Evolutionary conservation across 2,888 invertebrate species (phyloP).

Genomic region (Atethmia centrago): DNA sequence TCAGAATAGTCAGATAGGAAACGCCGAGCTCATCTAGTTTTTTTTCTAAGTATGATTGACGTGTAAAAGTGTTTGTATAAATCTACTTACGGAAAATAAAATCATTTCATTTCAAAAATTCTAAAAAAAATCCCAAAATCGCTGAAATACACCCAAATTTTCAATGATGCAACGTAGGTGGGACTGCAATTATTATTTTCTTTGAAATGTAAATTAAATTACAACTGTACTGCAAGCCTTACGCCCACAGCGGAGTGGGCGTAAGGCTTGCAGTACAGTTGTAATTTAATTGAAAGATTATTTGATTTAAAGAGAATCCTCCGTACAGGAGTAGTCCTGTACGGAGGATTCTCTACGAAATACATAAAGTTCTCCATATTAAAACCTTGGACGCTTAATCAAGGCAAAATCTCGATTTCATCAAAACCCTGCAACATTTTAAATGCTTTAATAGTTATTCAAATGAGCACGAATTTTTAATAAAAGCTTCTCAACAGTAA

Average conservation of each 20-base stretch:
- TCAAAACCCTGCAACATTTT: not conserved
- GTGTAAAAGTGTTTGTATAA: no score
- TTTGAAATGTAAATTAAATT: constrained; percentile 31
- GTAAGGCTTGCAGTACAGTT: no score
- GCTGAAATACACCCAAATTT: not conserved
- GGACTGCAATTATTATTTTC: not conserved
- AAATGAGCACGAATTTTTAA: not conserved
- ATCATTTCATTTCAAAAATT: no score
- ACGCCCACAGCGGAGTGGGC: not conserved
- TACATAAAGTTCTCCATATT: not conserved
- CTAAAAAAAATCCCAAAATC: not conserved
- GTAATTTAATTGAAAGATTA: no score
- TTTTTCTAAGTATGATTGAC: no score
- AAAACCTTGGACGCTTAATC: not conserved
- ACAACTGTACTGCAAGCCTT: not conserved
- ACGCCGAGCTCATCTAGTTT: no score
- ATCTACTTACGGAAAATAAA: no score
- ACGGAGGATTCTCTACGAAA: not conserved
- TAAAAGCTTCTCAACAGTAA: constrained; percentile 8
- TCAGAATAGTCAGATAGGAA: no score
- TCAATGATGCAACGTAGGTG: not conserved
- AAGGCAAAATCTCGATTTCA: not conserved
- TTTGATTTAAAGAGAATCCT: no score
- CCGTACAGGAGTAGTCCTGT: no score
- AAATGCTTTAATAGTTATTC: not conserved